Evolutionary conservation across 2,113 vertebrate species (phyloP), one percentile per base, ranked within the genome.

Genomic region (Cichladusa arquata): DNA sequence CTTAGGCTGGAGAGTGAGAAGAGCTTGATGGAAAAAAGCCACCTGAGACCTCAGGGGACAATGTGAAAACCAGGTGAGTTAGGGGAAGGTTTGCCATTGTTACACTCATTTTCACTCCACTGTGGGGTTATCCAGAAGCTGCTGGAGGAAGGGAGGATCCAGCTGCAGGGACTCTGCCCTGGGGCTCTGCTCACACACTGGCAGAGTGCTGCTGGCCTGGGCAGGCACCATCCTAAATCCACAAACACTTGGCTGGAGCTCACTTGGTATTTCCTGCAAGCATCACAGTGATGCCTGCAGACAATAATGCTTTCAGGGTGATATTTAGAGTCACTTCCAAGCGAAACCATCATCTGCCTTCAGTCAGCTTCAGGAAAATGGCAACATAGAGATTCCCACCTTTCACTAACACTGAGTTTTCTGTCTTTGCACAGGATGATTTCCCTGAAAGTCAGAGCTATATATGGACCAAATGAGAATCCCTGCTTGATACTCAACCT

Each of bases 351-450:
- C 47, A 8, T 19, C 77, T 77, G 40, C 70, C n/a, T 66, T 33
- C 42, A 22, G 28, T 45, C 50, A 53, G 40, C 3, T 10, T 42
- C 25, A n/a, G 70, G 73, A 44, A 78, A 74, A 76, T 0, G 38
- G 20, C 51, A 44, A 11, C 24, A 9, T 0, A 26, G 67, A 65
- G 16, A n/a, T 34, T 7, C 13, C 31, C 24, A 20, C 1, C 0
- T 60, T 36, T 14, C 31, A 85, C 71, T 36, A 90, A 40, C 51
- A 16, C 26, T 4, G 48, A 48, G 17, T 26, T 61, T 67, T 22
- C 17, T 87, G 5, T 40, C 24, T 61, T 72, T 82, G 40, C 50
- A 12, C 7, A 5, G 56, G 25, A 8, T 73, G 57, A 6, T 33
- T 79, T 88, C 33, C 10, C 45, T 82, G 66, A 28, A 65, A 91